Evolutionary conservation across 2,888 invertebrate genomes (phyloP).

Genomic region (Lutraria lutraria): DNA sequence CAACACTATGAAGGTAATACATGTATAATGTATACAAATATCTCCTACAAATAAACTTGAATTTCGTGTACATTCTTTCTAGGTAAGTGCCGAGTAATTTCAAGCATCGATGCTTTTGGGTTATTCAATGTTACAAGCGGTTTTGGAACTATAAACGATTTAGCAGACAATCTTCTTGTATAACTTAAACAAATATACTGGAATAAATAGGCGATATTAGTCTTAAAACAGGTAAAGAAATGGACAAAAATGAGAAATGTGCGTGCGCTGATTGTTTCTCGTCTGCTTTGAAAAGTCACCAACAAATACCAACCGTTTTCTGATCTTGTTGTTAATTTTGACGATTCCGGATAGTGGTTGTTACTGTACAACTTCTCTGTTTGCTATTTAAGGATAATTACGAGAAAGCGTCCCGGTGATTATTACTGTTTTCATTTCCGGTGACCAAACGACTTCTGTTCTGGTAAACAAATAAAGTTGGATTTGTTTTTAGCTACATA

Average conservation of each 20-base stretch:
- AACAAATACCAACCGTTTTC: background rate
- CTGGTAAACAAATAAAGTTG: background rate
- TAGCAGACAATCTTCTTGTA: slow-evolving; percentile 22
- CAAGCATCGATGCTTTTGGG: slow-evolving; percentile 29
- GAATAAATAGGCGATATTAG: slow-evolving; percentile 6
- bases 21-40: slow-evolving; percentile 7
- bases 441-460: slow-evolving; percentile 10
- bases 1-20: background rate
- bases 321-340: slow-evolving; percentile 4
- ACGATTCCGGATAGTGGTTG: background rate
- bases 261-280: background rate
- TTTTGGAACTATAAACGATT: slow-evolving; percentile 28
- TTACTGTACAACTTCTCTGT: background rate
- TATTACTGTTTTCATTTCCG: slow-evolving; percentile 4
- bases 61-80: background rate
- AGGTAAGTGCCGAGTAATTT: slow-evolving; percentile 47
- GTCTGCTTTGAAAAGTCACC: background rate
- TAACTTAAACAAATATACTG: slow-evolving; percentile 25
- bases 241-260: background rate
- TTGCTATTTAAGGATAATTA: slow-evolving; percentile 17
- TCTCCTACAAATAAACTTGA: slow-evolving; percentile 6
- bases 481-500: background rate
- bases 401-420: background rate
- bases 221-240: slow-evolving; percentile 7
- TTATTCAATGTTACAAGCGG: slow-evolving; percentile 22